These are phyloP conservation scores for Sylvilagus floridanus DNA, from an alignment of 2,797 vertebrate species.

Conservation along the genomic window DNA sequence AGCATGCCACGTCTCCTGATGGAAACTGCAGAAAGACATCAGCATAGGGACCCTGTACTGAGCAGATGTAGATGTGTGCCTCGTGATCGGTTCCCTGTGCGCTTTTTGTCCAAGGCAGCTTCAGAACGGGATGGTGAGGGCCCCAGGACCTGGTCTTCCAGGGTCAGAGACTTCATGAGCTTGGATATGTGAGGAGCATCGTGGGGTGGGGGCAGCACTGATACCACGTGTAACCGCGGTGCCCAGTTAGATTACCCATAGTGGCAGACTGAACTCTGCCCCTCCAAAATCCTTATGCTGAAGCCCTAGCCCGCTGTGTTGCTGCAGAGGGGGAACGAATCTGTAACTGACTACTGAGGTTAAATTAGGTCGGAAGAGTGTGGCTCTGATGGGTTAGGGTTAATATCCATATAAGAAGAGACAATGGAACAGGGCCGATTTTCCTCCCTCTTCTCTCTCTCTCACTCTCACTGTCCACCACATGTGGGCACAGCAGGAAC, in stretches of 20 bases:
- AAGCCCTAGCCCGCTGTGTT: no score
- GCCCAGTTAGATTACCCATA: accelerated
- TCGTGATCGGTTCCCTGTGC: no score
- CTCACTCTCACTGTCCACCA: accelerated
- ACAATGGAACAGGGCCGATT: accelerated
- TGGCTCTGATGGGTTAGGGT: not conserved
- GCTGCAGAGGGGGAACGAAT: not conserved
- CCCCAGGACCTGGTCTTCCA: not conserved
- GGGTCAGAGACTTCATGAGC: not conserved
- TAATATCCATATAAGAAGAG: not conserved
- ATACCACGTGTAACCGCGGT: not conserved
- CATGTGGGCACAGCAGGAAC: accelerated
- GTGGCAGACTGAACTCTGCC: accelerated
- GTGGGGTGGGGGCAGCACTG: not conserved
- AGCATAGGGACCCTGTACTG: not conserved
- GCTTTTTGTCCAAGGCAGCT: not conserved
- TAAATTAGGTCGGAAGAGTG: not conserved
- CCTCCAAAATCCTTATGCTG: no score
- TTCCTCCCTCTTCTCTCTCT: no score
- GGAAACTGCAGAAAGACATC: not conserved
- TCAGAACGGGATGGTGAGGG: not conserved
- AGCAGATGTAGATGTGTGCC: not conserved
- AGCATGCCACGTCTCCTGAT: not conserved
- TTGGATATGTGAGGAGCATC: not conserved
- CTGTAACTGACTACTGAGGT: not conserved